Evolutionary conservation across 2,888 invertebrate species (phyloP).

Genomic region (Melinaea menophilus): DNA sequence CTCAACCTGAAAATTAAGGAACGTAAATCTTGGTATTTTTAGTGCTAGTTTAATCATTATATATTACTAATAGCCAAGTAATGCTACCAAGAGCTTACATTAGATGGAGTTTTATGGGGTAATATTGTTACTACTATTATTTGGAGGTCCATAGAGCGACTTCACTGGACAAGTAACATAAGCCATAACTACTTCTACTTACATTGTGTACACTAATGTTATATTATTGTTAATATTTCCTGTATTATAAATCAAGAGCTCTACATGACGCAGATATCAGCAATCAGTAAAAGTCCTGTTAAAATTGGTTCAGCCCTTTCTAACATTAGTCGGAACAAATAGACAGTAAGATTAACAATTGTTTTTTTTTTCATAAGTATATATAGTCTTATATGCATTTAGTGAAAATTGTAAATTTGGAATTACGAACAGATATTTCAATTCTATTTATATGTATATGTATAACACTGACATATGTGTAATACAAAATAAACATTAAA

Average conservation of each 20-base stretch:
- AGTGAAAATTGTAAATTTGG: too few species aligned
- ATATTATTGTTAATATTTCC: constrained; percentile 65
- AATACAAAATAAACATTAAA: too few species aligned
- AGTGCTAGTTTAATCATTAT: background rate
- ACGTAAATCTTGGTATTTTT: background rate
- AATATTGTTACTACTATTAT: constrained; percentile 79
- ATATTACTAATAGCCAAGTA: constrained; percentile 60
- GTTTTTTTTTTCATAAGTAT: too few species aligned
- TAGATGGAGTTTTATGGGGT: constrained; percentile 71
- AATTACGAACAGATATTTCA: too few species aligned
- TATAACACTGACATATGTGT: too few species aligned
- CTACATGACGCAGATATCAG: constrained; percentile 74
- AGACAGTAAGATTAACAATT: too few species aligned
- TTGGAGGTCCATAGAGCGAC: constrained; percentile 81
- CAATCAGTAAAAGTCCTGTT: too few species aligned
- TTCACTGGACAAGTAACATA: constrained; percentile 76
- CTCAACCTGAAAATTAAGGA: too few species aligned
- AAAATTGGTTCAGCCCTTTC: too few species aligned
- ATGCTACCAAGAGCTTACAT: constrained; percentile 82
- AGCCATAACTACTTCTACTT: constrained; percentile 77
- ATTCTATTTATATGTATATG: too few species aligned
- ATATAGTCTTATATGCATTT: too few species aligned
- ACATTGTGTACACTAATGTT: constrained; percentile 66
- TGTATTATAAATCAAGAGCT: constrained; percentile 60
- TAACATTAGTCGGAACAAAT: too few species aligned